These are phyloP conservation scores for Tetanocera ferruginea DNA, from an alignment of 2,888 invertebrate genomes.

Conservation along the genomic window DNA sequence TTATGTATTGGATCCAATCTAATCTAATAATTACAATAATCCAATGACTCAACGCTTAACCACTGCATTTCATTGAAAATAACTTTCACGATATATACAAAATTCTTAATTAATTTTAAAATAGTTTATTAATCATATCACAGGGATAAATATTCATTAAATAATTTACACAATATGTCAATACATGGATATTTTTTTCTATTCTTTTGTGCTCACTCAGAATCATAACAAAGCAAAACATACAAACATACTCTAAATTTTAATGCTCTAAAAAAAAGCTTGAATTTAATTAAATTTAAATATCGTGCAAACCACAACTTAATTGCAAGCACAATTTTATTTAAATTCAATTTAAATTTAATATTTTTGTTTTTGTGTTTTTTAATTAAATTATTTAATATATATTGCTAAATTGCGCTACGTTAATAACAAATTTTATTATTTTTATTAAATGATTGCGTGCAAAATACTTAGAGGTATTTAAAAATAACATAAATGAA, in stretches of 20 bases:
- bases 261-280: neutral
- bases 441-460: neutral
- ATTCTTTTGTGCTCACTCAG: neutral
- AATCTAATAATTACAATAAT: too few species aligned
- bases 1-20: too few species aligned
- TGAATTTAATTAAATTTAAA: neutral
- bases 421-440: neutral
- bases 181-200: neutral
- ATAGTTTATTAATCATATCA: conserved; percentile 63
- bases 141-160: conserved; percentile 61
- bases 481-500: neutral
- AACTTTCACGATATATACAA: neutral
- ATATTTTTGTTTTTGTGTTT: neutral
- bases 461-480: neutral
- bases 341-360: neutral
- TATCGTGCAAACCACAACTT: neutral
- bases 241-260: neutral
- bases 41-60: neutral
- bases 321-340: neutral
- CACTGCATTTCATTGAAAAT: neutral
- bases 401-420: neutral
- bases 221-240: neutral
- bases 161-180: conserved; percentile 8
- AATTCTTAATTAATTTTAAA: neutral
- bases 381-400: neutral